Percentiles rank a stretch among this genome's conserved stretches.
These are phyloP conservation scores for Lepidocyrtoides sp. DNA, from an alignment of 2,888 invertebrate genomes.

Conservation along the genomic window DNA sequence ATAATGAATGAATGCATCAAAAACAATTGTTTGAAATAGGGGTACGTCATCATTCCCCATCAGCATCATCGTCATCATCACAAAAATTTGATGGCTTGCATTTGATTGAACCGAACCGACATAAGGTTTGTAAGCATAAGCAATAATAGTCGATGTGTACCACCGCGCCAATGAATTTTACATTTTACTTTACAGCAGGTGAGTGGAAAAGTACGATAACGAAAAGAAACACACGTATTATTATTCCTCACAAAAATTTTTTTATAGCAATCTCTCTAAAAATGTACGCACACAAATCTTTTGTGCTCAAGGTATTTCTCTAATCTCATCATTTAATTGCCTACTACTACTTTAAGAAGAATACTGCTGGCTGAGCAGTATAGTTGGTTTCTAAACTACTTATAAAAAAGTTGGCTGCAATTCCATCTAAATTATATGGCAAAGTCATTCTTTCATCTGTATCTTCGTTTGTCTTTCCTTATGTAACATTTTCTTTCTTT, in stretches of 20 bases:
- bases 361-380: too few species aligned
- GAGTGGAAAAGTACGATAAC: too few species aligned
- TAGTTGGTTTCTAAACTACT: too few species aligned
- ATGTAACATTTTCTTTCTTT: not conserved
- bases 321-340: not conserved
- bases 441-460: not conserved
- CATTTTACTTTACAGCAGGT: too few species aligned
- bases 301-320: not conserved
- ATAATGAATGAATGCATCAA: constrained; percentile 47
- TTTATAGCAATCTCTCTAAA: too few species aligned
- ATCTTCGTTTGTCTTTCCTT: not conserved
- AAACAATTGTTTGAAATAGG: constrained; percentile 43
- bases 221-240: too few species aligned
- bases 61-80: too few species aligned
- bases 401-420: too few species aligned
- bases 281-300: not conserved
- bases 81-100: constrained; percentile 11
- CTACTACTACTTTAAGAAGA: not conserved
- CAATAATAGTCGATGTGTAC: not conserved
- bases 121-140: not conserved
- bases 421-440: not conserved
- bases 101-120: constrained; percentile 19
- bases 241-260: too few species aligned
- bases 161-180: too few species aligned
- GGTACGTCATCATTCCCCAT: constrained; percentile 52